Evolutionary conservation across 2,113 vertebrate genomes (phyloP).

Genomic region (Mormyrus iriodes): DNA sequence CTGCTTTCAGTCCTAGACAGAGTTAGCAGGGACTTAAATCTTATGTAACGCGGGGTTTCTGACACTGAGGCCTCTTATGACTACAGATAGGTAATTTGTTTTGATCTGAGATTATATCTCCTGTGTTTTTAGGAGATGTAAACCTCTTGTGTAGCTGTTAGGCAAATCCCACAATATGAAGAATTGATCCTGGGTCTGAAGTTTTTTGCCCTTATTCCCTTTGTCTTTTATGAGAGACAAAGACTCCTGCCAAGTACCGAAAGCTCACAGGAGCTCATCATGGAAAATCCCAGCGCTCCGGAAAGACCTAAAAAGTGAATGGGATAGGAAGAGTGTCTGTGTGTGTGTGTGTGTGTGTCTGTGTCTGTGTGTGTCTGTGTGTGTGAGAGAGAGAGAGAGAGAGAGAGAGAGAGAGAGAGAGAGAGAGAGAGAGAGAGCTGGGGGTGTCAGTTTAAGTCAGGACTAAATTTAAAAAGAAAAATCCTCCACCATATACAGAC

Average conservation of each 20-base stretch:
- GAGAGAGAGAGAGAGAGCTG: neutral
- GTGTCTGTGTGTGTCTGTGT: no score
- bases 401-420: constrained; percentile 4
- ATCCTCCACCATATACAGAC: constrained; percentile 12
- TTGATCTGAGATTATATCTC: constrained; percentile 69
- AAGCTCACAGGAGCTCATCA: constrained; percentile 66
- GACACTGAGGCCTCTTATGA: constrained; percentile 61
- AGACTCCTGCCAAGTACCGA: constrained; percentile 63
- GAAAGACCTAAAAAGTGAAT: constrained; percentile 35
- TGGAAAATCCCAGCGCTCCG: constrained; percentile 53
- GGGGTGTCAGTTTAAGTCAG: neutral
- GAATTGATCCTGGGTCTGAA: constrained; percentile 60
- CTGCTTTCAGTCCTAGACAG: constrained; percentile 52
- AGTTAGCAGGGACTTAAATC: constrained; percentile 59
- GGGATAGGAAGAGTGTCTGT: constrained; percentile 26
- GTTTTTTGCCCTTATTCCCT: constrained; percentile 48
- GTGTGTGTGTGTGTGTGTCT: neutral
- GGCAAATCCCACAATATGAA: constrained; percentile 67
- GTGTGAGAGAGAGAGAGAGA: neutral
- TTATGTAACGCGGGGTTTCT: constrained; percentile 64
- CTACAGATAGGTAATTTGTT: constrained; percentile 69
- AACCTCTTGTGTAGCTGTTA: constrained; percentile 68
- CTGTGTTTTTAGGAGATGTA: constrained; percentile 65
- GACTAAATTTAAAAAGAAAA: neutral
- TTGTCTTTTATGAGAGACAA: constrained; percentile 55